A percentile compares a stretch with the other conserved stretches of the same genome.
phyloP scores from a whole-genome alignment of 2,797 vertebrate genomes.

The Parauchenoglanis ngamensis region DNA sequence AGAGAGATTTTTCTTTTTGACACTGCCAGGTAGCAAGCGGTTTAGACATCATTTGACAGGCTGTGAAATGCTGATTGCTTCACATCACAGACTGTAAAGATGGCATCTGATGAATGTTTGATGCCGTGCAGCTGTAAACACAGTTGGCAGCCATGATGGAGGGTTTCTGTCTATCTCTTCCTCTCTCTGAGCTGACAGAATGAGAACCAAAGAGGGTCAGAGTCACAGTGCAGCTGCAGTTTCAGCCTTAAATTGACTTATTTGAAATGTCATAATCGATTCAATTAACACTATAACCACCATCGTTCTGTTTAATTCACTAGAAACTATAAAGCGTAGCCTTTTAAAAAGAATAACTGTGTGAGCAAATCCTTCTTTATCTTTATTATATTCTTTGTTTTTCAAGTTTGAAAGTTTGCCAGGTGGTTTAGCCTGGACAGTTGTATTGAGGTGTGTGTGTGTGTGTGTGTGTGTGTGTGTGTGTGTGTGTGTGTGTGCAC shows the following conservation, averaged over 20 bases:
- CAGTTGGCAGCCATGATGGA: constrained; percentile 77
- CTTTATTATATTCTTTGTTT: background rate
- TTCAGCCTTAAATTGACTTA: constrained; percentile 69
- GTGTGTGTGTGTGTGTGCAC: background rate
- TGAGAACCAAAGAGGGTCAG: constrained; percentile 73
- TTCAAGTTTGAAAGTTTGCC: constrained; percentile 24
- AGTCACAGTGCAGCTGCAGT: constrained; percentile 50
- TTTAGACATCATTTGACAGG: constrained; percentile 80
- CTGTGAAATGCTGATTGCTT: constrained; percentile 84
- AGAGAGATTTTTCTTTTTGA: constrained; percentile 69
- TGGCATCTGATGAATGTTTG: constrained; percentile 84
- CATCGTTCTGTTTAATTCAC: constrained; percentile 56
- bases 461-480: background rate
- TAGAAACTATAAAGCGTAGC: background rate
- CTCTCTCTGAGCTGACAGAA: constrained; percentile 63
- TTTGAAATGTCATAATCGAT: constrained; percentile 66
- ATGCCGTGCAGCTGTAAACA: constrained; percentile 80
- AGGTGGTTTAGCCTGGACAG: constrained; percentile 41
- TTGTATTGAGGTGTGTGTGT: constrained; percentile 22
- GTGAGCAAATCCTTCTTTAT: constrained; percentile 18
- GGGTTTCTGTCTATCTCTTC: constrained; percentile 51
- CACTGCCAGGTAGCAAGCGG: constrained; percentile 77
- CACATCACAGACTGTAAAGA: constrained; percentile 82
- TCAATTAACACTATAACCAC: constrained; percentile 64
- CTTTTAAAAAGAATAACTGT: background rate